Percentiles rank a stretch among this genome's conserved stretches.
phyloP scores from a whole-genome alignment of 1,140 invertebrate species.

The Lordiphosa mommai region DNA sequence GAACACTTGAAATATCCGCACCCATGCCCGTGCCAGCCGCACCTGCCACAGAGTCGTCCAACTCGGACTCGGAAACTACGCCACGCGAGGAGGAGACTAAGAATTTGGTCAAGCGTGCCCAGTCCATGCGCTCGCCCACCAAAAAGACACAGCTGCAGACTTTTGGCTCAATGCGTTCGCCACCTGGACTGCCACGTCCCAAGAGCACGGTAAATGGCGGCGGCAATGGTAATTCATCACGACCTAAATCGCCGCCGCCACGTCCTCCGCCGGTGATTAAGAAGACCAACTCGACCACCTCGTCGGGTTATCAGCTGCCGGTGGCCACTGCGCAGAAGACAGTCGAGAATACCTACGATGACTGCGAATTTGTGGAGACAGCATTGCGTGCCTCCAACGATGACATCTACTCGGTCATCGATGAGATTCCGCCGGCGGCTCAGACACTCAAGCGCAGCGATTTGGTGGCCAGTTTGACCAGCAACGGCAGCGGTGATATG shows the following conservation, averaged over 20 bases:
- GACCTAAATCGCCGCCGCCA: constrained; percentile 85
- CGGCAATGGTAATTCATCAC: constrained; percentile 65
- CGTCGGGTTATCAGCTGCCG: constrained; percentile 68
- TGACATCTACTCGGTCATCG: constrained; percentile 93
- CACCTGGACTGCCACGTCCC: constrained; percentile 83
- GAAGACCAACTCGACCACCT: constrained; percentile 67
- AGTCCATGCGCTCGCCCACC: constrained; percentile 86
- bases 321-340: constrained; percentile 80
- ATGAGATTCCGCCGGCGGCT: constrained; percentile 83
- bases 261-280: constrained; percentile 81
- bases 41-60: constrained; percentile 59
- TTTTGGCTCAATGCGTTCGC: constrained; percentile 89
- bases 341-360: constrained; percentile 84
- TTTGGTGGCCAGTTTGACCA: constrained; percentile 69
- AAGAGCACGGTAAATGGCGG: constrained; percentile 82
- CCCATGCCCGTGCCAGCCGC: constrained; percentile 82
- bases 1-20: constrained; percentile 89
- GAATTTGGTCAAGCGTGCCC: constrained; percentile 84
- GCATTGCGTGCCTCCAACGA: constrained; percentile 81
- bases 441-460: constrained; percentile 75
- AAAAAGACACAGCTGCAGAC: constrained; percentile 83
- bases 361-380: constrained; percentile 85
- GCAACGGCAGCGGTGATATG: constrained; percentile 82
- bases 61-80: constrained; percentile 72
- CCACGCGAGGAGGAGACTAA: constrained; percentile 71